Conservation (phyloP, 2,888 invertebrate species). For the Julus scandinavius region DNA sequence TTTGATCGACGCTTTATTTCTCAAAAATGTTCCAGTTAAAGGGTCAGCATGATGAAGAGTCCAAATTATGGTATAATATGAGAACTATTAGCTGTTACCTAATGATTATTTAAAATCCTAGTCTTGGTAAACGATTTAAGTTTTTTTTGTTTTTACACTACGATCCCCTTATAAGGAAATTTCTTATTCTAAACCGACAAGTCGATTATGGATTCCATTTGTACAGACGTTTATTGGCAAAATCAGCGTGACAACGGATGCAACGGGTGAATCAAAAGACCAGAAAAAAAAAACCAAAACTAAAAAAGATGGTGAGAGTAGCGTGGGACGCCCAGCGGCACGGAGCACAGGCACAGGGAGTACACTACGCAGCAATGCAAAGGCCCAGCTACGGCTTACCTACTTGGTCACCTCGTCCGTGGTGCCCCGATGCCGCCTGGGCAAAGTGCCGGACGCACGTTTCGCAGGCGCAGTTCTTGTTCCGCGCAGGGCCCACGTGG, state of each 20-base stretch:
- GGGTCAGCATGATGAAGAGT: too few relatives aligned
- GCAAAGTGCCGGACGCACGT: conserved; percentile 73
- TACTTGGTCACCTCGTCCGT: conserved; percentile 56
- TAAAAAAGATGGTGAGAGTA: neutral
- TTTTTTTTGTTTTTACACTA: too few relatives aligned
- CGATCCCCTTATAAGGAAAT: too few relatives aligned
- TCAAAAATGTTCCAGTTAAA: too few relatives aligned
- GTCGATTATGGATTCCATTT: neutral
- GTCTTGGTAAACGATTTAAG: too few relatives aligned
- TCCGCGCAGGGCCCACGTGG: conserved; percentile 78
- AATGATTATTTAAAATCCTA: too few relatives aligned
- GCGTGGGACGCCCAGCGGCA: neutral
- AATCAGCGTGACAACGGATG: neutral
- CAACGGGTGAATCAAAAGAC: neutral
- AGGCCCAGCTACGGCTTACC: conserved; percentile 55
- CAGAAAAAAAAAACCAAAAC: neutral
- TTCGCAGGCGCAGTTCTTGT: conserved; percentile 77
- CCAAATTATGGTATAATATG: too few relatives aligned
- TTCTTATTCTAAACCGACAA: neutral
- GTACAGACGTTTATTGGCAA: neutral
- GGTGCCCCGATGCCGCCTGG: conserved; percentile 63
- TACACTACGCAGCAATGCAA: neutral
- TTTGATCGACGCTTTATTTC: too few relatives aligned
- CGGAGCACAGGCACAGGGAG: too few relatives aligned
- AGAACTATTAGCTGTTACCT: too few relatives aligned